Evolutionary conservation across 2,888 invertebrate species (phyloP), one percentile per base, ranked within the genome.

Genomic region (Endomychus coccineus): DNA sequence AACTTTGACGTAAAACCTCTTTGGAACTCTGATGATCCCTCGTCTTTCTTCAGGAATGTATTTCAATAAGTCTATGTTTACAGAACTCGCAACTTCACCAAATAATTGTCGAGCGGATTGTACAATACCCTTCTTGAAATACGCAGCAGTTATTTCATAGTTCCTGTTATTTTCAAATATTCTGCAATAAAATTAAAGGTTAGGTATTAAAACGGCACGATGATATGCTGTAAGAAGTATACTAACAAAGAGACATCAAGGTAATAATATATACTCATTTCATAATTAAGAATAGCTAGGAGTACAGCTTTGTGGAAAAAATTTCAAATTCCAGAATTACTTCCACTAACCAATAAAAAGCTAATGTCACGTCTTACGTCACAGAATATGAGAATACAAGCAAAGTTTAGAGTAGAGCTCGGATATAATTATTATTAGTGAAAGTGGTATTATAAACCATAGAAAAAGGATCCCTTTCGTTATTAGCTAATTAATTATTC

Each of bases 181-280:
- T 21, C 35, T 39, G 30, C 24, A 39, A 39, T 7, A 37, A 27
- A 27, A 27, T 34, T 36, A 38, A 21, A 40, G 21, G 28, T 34
- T 32, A 30, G 31, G 12, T 30, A 31, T 5, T 23, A 28, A 32
- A 10, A 28, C 17, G 32, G 14, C 5, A 27, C 11, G 7, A 33
- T 17, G 25, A 21, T 21, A 2, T 34, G 7, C n/a, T 16, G 17
- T 21, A 16, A 15, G 39, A 43, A 40, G 31, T 27, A 46, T 51
- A 71, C 73, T 71, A 66, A 74, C 74, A 75, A 61, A 55, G 70
- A 62, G 35, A 75, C 61, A 53, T 74, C 73, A 52, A 75, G 58
- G 54, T 74, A 75, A 58, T 66, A 68, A 55, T 70, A 71, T 49
- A 53, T 54, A 50, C 42, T 54, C 62, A 61, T 61, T 46, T 40